Base-by-base conservation (phyloP, 2,113 vertebrate species). In the Vimba vimba region DNA sequence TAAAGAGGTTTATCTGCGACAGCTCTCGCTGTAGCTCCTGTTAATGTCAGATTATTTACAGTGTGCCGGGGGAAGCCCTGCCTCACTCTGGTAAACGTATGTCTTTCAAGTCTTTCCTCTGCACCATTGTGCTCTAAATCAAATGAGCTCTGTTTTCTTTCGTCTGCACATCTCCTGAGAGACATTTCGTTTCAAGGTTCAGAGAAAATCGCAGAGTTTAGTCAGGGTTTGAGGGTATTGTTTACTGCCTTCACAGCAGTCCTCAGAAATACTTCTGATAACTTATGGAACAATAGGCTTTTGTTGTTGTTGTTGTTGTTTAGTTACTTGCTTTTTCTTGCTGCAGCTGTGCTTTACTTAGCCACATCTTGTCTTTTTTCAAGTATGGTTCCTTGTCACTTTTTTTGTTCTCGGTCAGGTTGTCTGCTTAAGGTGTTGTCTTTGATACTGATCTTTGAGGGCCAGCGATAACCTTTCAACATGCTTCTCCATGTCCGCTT, bases 151-250 rank as follows among this genome's bases (percentile, higher is more conserved):
- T 59, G 88, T 85, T 85, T 85, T 87, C 74, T 77, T 89, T 89
- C 82, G 85, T 85, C 89, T 81, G 74, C 33, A 60, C 88, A 79
- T 92, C 90, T 93, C 92, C 87, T 82, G 91, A 89, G 92, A 93
- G 90, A 84, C 52, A 89, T 92, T 93, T 92, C 86, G 88, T 92
- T 91, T 92, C 91, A 87, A 88, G 86, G 91, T 92, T 92, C 87
- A 60, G 88, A 88, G 27, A 92, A 92, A 93, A 94, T 92, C 80
- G 83, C 76, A 87, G 85, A 87, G 89, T 94, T 92, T 93, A 91
- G 90, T 92, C 79, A 21, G 74, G 43, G 82, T 90, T 92, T 91
- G 76, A 88, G 87, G 87, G 36, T 89, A 86, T 92, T 93, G 92
- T 94, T 94, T 92, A 91, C 91, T 17, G 43, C 87, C 74, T 83